Evolutionary conservation across 2,888 invertebrate genomes (phyloP).

Genomic region (Euproctis similis): DNA sequence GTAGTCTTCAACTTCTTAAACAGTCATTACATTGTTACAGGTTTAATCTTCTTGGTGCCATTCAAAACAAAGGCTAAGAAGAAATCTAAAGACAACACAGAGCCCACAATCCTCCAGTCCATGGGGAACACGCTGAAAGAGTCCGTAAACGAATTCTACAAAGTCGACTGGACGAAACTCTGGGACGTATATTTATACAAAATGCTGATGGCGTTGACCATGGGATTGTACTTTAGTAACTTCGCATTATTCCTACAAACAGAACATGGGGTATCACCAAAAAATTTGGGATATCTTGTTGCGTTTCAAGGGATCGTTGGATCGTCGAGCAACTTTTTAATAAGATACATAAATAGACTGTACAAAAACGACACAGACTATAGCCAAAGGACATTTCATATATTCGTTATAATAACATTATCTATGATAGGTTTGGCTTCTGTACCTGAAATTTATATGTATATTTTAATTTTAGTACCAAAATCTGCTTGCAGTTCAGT

Average conservation of each 20-base stretch:
- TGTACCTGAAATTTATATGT: slow-evolving; percentile 45
- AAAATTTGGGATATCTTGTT: slow-evolving; percentile 69
- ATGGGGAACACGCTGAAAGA: slow-evolving; percentile 30
- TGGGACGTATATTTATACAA: slow-evolving; percentile 70
- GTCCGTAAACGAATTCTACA: slow-evolving; percentile 52
- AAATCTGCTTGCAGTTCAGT: slow-evolving; percentile 59
- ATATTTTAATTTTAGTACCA: slow-evolving; percentile 58
- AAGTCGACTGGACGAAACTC: slow-evolving; percentile 66
- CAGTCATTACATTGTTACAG: too few species aligned
- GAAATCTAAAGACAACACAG: slow-evolving; percentile 8
- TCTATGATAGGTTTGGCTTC: slow-evolving; percentile 54
- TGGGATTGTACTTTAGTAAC: slow-evolving; percentile 64
- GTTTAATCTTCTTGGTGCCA: slow-evolving; percentile 28
- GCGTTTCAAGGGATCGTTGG: slow-evolving; percentile 66
- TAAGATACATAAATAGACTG: slow-evolving; percentile 51
- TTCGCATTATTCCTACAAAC: slow-evolving; percentile 62
- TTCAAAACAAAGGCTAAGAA: slow-evolving; percentile 18
- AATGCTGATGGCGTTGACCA: slow-evolving; percentile 62
- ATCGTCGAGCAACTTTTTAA: slow-evolving; percentile 54
- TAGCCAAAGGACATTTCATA: slow-evolving; percentile 47
- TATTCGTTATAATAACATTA: slow-evolving; percentile 52
- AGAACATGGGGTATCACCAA: slow-evolving; percentile 57
- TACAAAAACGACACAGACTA: slow-evolving; percentile 55
- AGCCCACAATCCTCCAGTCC: slow-evolving; percentile 25
- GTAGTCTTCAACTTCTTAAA: too few species aligned